Evolutionary conservation across 2,113 vertebrate species (phyloP).

Genomic region (Alethe diademata): DNA sequence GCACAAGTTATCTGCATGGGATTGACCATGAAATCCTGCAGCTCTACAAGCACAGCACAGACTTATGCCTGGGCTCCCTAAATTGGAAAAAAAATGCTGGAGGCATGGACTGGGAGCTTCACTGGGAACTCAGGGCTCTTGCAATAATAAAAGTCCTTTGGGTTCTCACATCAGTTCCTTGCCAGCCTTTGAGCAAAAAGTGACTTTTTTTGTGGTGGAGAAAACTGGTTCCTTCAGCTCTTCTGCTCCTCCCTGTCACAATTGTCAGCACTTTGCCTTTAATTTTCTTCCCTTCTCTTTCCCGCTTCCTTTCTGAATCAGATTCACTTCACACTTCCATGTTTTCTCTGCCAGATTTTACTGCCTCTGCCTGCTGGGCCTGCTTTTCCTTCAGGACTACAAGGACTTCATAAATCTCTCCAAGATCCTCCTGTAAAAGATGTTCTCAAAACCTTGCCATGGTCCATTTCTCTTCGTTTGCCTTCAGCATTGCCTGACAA

Average conservation of each 20-base stretch:
- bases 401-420: neutral
- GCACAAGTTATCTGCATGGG: accelerated
- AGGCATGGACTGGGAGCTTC: neutral
- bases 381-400: neutral
- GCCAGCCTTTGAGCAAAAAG: neutral
- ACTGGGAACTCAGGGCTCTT: neutral
- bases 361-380: neutral
- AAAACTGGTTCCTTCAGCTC: neutral
- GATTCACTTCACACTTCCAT: neutral
- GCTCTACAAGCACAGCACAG: neutral
- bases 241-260: neutral
- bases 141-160: neutral
- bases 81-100: neutral
- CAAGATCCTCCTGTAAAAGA: neutral
- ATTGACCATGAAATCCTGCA: neutral
- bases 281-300: neutral
- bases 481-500: neutral
- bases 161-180: neutral
- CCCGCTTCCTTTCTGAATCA: neutral
- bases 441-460: neutral
- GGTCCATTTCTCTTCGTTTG: neutral
- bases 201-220: neutral
- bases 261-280: neutral
- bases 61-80: neutral
- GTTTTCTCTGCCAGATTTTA: neutral